These are phyloP conservation scores for Drosophila barbarae DNA, from an alignment of 2,888 invertebrate genomes.

Conservation along the genomic window DNA sequence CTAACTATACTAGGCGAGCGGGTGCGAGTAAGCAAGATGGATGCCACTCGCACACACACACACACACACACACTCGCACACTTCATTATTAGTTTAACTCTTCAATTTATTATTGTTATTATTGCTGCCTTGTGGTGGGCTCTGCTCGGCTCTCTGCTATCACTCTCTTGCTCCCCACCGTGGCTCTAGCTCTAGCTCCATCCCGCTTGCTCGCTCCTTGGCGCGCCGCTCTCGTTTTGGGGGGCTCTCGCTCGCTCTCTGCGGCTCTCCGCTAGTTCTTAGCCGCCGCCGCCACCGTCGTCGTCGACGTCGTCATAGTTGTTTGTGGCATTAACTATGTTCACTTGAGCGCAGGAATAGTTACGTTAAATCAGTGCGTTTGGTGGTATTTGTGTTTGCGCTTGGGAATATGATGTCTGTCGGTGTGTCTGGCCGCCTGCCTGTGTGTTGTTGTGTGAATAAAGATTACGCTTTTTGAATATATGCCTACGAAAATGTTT, in stretches of 20 bases:
- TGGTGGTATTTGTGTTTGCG: constrained; percentile 34
- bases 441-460: constrained; percentile 14
- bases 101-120: constrained; percentile 74
- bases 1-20: constrained; percentile 30
- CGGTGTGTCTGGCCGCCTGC: constrained; percentile 7
- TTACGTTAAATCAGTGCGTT: constrained; percentile 69
- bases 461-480: constrained; percentile 34
- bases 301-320: constrained; percentile 22
- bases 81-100: constrained; percentile 71
- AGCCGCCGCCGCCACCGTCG: constrained; percentile 4
- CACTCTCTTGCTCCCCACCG: constrained; percentile 25
- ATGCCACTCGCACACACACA: constrained; percentile 9
- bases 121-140: constrained; percentile 38
- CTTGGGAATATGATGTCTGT: constrained; percentile 24
- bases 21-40: constrained; percentile 24
- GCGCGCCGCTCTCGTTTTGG: constrained; percentile 28
- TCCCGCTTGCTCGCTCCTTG: constrained; percentile 37
- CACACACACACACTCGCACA: constrained; percentile 18
- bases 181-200: constrained; percentile 9
- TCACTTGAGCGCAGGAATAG: constrained; percentile 64
- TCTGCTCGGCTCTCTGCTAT: constrained; percentile 8
- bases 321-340: constrained; percentile 62
- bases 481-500: constrained; percentile 35
- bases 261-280: constrained; percentile 52
- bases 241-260: constrained; percentile 33